Conservation (phyloP, 2,113 vertebrate genomes). For the Chloebia gouldiae region DNA sequence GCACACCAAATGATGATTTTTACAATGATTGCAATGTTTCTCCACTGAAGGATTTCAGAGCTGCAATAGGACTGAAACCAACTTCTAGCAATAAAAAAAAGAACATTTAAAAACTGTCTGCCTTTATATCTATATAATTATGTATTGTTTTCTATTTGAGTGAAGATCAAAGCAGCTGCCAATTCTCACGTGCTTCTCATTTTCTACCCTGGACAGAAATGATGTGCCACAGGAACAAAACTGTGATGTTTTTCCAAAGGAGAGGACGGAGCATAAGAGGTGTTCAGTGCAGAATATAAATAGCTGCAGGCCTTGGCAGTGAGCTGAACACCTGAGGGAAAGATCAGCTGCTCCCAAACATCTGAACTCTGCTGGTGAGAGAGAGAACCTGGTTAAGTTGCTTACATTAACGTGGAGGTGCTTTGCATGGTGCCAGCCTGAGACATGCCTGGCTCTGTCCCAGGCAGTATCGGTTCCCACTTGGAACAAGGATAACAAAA, state of each 20-base stretch:
- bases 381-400: not conserved
- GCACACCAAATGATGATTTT: constrained; percentile 69
- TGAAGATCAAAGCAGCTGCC: not conserved
- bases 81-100: constrained; percentile 82
- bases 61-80: constrained; percentile 70
- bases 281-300: not conserved
- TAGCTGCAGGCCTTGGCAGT: not conserved
- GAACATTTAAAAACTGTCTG: not conserved
- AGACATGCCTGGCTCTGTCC: constrained; percentile 31
- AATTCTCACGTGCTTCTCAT: not conserved
- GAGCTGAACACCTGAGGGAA: not conserved
- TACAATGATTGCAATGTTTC: constrained; percentile 53
- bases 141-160: not conserved
- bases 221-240: not conserved
- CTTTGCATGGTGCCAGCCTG: not conserved
- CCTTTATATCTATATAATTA: not conserved
- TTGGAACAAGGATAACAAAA: constrained; percentile 20
- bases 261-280: rapidly evolving
- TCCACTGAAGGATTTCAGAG: constrained; percentile 63
- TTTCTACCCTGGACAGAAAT: not conserved
- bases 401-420: not conserved
- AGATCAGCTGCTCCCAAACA: not conserved
- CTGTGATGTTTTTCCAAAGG: not conserved
- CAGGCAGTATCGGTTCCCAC: constrained; percentile 10
- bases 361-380: not conserved